Percentiles rank a stretch among this genome's conserved stretches.
These are phyloP conservation scores for Seira ritae DNA, from an alignment of 2,888 invertebrate species.

Conservation along the genomic window DNA sequence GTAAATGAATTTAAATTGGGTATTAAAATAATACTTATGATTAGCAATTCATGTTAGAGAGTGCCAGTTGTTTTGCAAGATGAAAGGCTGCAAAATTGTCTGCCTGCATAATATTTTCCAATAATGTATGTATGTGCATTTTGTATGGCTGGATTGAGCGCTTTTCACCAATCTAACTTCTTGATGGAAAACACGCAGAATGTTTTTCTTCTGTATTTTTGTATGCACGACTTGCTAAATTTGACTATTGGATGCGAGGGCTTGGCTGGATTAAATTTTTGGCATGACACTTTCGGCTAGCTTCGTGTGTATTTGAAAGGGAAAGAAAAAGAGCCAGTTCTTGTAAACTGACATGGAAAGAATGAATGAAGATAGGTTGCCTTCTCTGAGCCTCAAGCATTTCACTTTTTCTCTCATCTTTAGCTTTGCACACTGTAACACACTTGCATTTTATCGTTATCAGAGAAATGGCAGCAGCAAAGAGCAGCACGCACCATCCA, in stretches of 20 bases:
- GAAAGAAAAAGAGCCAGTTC: background rate
- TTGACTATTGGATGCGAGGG: background rate
- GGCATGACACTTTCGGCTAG: background rate
- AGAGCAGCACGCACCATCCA: background rate
- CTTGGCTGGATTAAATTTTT: background rate
- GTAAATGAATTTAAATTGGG: too few relatives aligned
- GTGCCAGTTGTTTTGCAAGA: too few relatives aligned
- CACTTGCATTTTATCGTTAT: constrained; percentile 9
- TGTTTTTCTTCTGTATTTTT: background rate
- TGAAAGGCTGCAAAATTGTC: background rate
- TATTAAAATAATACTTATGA: too few relatives aligned
- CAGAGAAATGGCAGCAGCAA: background rate
- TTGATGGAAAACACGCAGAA: background rate
- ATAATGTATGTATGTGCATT: background rate
- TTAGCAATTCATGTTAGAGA: too few relatives aligned
- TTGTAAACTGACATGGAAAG: background rate
- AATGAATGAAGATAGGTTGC: background rate
- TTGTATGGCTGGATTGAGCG: background rate
- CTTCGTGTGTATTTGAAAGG: background rate
- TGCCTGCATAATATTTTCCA: background rate
- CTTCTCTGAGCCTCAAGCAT: background rate
- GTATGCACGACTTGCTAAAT: background rate
- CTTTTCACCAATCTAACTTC: background rate
- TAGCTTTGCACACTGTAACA: background rate
- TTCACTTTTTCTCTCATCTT: background rate